Evolutionary conservation across 2,113 vertebrate genomes (phyloP).

Genomic region (Chauna torquata): DNA sequence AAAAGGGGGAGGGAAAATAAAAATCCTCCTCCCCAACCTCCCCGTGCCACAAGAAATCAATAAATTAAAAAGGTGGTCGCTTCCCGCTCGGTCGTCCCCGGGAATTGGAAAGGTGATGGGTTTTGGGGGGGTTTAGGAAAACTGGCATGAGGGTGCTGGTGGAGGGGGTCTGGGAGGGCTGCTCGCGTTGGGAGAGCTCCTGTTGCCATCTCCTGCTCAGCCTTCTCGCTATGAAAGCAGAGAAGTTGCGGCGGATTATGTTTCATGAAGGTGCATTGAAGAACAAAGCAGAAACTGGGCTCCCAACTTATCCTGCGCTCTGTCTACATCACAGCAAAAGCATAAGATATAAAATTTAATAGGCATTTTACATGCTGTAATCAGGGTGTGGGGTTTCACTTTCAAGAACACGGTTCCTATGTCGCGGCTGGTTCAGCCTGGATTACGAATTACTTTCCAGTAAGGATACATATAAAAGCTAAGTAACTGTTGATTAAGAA

Average conservation of each 20-base stretch:
- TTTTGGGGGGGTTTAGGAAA: too few relatives aligned
- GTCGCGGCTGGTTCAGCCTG: not conserved
- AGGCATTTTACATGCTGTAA: not conserved
- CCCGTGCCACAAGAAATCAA: not conserved
- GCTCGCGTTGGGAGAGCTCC: not conserved
- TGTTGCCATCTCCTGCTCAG: not conserved
- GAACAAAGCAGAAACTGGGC: slow-evolving; percentile 8
- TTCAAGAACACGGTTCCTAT: not conserved
- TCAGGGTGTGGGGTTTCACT: not conserved
- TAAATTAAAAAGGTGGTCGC: not conserved
- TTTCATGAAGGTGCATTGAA: not conserved
- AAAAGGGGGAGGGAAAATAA: not conserved
- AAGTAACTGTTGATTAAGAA: not conserved
- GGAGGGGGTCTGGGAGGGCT: not conserved
- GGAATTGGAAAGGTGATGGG: not conserved
- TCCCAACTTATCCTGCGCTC: not conserved
- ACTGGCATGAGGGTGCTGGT: not conserved
- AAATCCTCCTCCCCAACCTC: not conserved
- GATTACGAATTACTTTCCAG: not conserved
- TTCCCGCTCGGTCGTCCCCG: not conserved
- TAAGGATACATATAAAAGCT: not conserved
- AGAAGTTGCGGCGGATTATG: not conserved
- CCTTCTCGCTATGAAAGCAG: not conserved
- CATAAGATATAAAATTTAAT: not conserved
- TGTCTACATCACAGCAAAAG: not conserved